Percentiles rank a stretch among this genome's conserved stretches.
phyloP scores from a whole-genome alignment of 2,113 vertebrate species.

The Lethenteron camtschaticum region DNA sequence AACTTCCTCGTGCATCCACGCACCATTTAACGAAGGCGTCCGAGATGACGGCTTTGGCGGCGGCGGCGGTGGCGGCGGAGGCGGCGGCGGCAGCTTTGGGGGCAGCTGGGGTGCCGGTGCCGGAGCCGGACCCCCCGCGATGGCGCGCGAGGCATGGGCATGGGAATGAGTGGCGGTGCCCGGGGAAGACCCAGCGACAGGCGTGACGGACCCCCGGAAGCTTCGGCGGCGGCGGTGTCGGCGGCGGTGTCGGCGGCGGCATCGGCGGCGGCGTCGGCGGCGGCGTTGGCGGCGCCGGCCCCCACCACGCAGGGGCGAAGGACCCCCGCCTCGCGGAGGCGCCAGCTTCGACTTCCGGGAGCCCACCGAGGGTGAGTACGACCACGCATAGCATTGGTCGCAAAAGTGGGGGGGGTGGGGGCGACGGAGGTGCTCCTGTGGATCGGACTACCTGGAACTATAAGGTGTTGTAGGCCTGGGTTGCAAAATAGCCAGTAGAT shows the following conservation, averaged over 20 bases:
- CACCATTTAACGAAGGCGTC: slow-evolving; percentile 28
- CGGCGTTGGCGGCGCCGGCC: background rate
- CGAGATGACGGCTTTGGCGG: slow-evolving; percentile 52
- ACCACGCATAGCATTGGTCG: background rate
- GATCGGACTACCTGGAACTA: no score
- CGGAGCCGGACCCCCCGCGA: slow-evolving; percentile 27
- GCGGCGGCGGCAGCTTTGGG: slow-evolving; percentile 42
- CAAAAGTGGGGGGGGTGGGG: no score
- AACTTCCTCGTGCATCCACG: no score
- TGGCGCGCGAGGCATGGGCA: slow-evolving; percentile 16
- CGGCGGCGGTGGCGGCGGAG: slow-evolving; percentile 17
- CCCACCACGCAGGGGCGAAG: slow-evolving; percentile 26
- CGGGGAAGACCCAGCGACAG: slow-evolving; percentile 29
- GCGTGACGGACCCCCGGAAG: slow-evolving; percentile 29
- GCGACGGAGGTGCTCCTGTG: no score
- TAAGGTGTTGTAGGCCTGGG: no score
- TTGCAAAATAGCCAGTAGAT: no score
- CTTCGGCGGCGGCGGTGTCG: slow-evolving; percentile 11
- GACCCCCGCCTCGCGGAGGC: slow-evolving; percentile 34
- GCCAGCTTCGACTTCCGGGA: slow-evolving; percentile 70
- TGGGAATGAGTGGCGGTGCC: slow-evolving; percentile 14
- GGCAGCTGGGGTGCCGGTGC: slow-evolving; percentile 54
- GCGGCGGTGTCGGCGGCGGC: background rate
- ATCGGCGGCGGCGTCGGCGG: background rate
- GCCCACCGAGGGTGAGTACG: slow-evolving; percentile 66